Percentiles rank a stretch among this genome's conserved stretches.
phyloP scores from a whole-genome alignment of 2,797 vertebrate species.

The Halcyon leucocephala region DNA sequence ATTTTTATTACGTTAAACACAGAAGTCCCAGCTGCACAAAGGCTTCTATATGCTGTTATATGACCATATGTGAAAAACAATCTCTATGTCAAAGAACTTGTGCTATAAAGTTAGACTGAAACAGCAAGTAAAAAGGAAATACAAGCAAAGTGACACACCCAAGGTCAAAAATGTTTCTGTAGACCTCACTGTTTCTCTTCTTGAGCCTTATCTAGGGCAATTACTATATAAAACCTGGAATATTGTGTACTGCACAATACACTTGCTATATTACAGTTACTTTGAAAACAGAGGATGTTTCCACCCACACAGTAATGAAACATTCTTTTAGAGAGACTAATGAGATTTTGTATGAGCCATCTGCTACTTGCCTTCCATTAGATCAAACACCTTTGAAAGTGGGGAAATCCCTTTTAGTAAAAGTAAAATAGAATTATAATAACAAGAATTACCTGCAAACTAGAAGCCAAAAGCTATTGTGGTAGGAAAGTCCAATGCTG shows the following conservation, averaged over 20 bases:
- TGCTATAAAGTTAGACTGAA: neutral
- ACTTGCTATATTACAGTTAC: neutral
- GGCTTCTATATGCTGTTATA: neutral
- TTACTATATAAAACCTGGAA: neutral
- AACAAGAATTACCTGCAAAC: neutral
- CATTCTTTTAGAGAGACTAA: conserved; percentile 7
- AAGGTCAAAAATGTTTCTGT: neutral
- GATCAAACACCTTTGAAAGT: neutral
- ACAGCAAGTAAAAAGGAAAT: neutral
- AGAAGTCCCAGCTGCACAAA: neutral
- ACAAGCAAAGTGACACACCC: neutral
- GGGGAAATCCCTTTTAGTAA: neutral
- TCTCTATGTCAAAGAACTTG: neutral
- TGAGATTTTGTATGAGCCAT: neutral
- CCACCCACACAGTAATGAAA: conserved; percentile 20
- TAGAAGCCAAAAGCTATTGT: neutral
- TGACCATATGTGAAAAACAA: neutral
- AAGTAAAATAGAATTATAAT: neutral
- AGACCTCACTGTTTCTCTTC: neutral
- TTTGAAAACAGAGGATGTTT: neutral
- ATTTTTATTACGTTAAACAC: neutral
- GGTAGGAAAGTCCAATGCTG: neutral
- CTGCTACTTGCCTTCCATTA: conserved; percentile 28
- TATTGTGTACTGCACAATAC: neutral
- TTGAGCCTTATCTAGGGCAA: neutral